These are phyloP conservation scores for Boleophthalmus pectinirostris DNA, from an alignment of 2,113 vertebrate species.

Conservation along the genomic window DNA sequence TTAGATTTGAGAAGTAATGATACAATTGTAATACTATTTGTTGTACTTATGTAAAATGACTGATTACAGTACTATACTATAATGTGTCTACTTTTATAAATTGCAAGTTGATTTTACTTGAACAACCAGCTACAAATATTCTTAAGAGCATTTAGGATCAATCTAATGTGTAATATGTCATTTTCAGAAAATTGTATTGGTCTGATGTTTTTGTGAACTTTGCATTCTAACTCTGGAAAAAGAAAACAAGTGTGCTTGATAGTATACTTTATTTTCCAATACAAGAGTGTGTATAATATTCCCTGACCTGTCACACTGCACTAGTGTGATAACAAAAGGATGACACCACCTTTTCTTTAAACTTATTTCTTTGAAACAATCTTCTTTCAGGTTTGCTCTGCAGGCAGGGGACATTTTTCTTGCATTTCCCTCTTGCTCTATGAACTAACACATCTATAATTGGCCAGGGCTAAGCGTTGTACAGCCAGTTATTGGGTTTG, in stretches of 20 bases:
- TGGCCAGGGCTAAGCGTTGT: conserved; percentile 34
- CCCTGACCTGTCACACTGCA: background rate
- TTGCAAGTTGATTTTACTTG: no score
- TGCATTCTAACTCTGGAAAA: background rate
- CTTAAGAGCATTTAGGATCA: no score
- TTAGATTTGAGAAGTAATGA: no score
- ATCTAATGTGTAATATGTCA: no score
- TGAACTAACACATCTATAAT: conserved; percentile 40
- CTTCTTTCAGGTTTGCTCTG: conserved; percentile 8
- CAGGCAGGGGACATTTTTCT: conserved; percentile 29
- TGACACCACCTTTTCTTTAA: conserved; percentile 11
- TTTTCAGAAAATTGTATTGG: no score
- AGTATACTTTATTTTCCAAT: background rate
- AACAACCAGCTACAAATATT: no score
- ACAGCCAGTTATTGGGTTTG: conserved; percentile 49
- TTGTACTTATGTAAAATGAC: no score
- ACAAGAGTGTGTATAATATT: background rate
- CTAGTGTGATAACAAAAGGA: conserved; percentile 5
- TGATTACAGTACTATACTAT: no score
- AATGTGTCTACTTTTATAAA: no score
- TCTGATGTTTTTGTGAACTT: background rate
- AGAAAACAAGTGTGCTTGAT: background rate
- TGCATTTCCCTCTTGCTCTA: conserved; percentile 22
- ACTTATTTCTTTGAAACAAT: conserved; percentile 29
- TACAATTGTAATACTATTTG: background rate